Evolutionary conservation across 53 echinoderm and acorn worm genomes (phyloP), one percentile per base, ranked within the genome.

Genomic region (Mesocentrotus franciscanus): DNA sequence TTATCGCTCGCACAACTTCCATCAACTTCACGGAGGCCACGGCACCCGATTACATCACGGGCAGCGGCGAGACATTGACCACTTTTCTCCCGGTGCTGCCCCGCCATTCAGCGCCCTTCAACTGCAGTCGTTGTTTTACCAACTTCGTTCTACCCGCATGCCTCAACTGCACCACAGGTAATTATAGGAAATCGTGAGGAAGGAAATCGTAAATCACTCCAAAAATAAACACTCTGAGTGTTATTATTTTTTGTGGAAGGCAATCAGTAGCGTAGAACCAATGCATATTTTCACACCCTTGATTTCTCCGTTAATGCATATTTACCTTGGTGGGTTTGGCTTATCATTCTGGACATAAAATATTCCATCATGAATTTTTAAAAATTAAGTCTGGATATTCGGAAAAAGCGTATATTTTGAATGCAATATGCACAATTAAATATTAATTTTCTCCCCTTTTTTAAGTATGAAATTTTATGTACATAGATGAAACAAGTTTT

Each of bases 101-200:
- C 36, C 71, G 72, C 20, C 71, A 92, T 15, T 55, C 71, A 1
- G 74, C 14, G 55, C 74, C 56, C 92, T 92, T 72, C 57, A 92
- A 92, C 75, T 92, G 92, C 75, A 92, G 72, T 56, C 71, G 75
- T 29, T 92, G 92, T 35, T 13, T 92, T 2, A 92, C 55, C 12
- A 26, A 33, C 24, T 92, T 92, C 74, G 56, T 74, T 39, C 24
- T 92, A 17, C 92, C 92, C 6, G 92, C 92, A 27, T 92, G 92
- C 55, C 92, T 92, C 29, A 92, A 92, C 74, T 92, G 92, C 75
- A 74, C 92, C 12, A 27, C 92, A 92, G 92, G 92, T 92, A 92
- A 92, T 70, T 57, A 87, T 58, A 58, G 59, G n/a, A 58, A 87
- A n/a, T 58, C 87, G 29, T 58, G n/a, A n/a, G 11, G 87, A 81